Conservation (phyloP, 1,140 invertebrate species). For the Acromyrmex echinatior region DNA sequence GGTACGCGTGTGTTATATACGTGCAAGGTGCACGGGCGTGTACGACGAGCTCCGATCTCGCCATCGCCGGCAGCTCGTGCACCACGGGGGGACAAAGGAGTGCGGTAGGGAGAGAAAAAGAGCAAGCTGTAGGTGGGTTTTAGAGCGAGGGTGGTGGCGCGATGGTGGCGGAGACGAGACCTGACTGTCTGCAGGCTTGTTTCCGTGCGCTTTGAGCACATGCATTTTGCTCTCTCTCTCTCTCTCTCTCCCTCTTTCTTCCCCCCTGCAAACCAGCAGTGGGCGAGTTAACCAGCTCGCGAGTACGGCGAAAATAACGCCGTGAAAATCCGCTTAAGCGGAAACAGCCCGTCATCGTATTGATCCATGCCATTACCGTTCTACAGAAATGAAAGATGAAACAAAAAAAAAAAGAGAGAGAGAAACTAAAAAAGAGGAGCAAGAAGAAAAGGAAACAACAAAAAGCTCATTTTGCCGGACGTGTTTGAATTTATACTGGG, state of each 20-base stretch:
- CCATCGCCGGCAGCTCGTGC: conserved; percentile 32
- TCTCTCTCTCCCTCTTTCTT: background rate
- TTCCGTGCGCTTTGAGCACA: conserved; percentile 69
- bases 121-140: conserved; percentile 43
- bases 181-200: conserved; percentile 72
- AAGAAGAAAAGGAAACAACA: conserved; percentile 43
- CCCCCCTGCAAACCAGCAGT: conserved; percentile 47
- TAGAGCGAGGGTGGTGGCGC: background rate
- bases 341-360: conserved; percentile 68
- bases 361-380: conserved; percentile 57
- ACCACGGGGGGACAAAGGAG: conserved; percentile 21
- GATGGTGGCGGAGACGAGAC: conserved; percentile 45
- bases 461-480: conserved; percentile 63
- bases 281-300: conserved; percentile 70
- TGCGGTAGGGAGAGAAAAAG: conserved; percentile 28
- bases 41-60: conserved; percentile 38
- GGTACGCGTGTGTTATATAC: background rate
- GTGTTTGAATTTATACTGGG: conserved; percentile 59
- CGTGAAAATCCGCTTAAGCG: conserved; percentile 71
- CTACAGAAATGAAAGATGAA: conserved; percentile 60
- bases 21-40: background rate
- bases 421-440: background rate
- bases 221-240: conserved; percentile 59
- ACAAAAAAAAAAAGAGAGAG: background rate
- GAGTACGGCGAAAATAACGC: conserved; percentile 74